phyloP scores from a whole-genome alignment of 1,140 invertebrate genomes.

The Armadillidium nasatum region DNA sequence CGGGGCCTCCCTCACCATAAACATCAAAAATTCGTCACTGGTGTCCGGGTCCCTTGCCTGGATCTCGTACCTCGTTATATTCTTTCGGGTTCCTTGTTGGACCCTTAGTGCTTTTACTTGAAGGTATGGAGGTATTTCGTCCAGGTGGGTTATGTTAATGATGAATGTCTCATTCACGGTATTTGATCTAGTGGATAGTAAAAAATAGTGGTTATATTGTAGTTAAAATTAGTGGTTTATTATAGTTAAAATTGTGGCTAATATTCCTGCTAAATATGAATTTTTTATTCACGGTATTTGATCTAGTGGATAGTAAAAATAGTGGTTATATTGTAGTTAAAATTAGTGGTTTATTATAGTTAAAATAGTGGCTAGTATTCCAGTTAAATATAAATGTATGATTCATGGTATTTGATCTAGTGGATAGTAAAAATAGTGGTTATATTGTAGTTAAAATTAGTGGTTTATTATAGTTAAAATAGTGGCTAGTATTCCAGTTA shows the following conservation, averaged over 20 bases:
- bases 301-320: conserved; percentile 34
- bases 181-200: conserved; percentile 40
- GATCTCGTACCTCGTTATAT: conserved; percentile 51
- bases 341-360: too few species aligned
- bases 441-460: too few species aligned
- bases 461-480: too few species aligned
- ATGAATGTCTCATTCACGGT: conserved; percentile 45
- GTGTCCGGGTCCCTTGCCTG: conserved; percentile 51
- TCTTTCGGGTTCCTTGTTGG: conserved; percentile 51
- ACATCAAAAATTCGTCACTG: conserved; percentile 49
- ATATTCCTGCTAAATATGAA: too few species aligned
- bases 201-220: too few species aligned
- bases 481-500: too few species aligned
- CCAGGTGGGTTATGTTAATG: conserved; percentile 50
- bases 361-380: too few species aligned
- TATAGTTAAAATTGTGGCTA: too few species aligned
- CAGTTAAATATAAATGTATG: conserved; percentile 42
- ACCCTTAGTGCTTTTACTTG: conserved; percentile 50
- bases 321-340: too few species aligned
- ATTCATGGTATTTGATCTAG: conserved; percentile 46
- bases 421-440: too few species aligned
- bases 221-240: too few species aligned
- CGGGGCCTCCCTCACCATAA: conserved; percentile 48
- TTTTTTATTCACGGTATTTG: conserved; percentile 41
- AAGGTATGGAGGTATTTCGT: conserved; percentile 53